phyloP scores from a whole-genome alignment of 1,140 invertebrate genomes.

The Heliconius hewitsoni region DNA sequence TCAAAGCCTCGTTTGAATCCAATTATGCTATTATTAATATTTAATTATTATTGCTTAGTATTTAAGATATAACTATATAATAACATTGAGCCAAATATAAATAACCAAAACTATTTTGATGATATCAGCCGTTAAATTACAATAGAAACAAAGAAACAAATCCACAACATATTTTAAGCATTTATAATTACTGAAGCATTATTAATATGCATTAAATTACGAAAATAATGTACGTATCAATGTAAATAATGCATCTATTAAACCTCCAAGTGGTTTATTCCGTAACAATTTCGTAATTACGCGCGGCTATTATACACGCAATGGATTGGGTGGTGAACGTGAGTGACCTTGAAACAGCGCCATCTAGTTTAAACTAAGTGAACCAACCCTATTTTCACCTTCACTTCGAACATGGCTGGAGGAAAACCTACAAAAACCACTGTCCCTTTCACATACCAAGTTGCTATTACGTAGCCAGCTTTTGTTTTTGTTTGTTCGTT shows the following conservation, averaged over 20 bases:
- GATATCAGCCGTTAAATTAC: not conserved
- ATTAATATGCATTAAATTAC: not conserved
- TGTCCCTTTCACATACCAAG: conserved; percentile 54
- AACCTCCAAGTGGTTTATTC: conserved; percentile 39
- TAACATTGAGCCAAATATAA: not conserved
- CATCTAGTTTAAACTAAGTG: conserved; percentile 42
- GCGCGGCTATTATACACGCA: conserved; percentile 41
- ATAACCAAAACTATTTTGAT: no score
- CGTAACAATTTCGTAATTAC: conserved; percentile 49
- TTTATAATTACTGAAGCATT: not conserved
- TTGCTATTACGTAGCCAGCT: not conserved
- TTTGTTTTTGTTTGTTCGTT: not conserved
- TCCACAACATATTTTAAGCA: not conserved
- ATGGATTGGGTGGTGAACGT: conserved; percentile 40
- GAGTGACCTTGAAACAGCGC: conserved; percentile 55
- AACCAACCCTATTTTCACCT: conserved; percentile 48
- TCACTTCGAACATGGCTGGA: conserved; percentile 42
- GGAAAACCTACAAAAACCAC: conserved; percentile 52
- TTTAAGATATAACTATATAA: no score
- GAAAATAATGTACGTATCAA: conserved; percentile 1
- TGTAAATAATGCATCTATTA: conserved; percentile 13
- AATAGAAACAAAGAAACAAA: not conserved
- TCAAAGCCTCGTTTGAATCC: no score
- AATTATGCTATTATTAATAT: no score
- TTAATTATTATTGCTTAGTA: no score